Evolutionary conservation across 2,113 vertebrate species (phyloP), one percentile per base, ranked within the genome.

Genomic region (Anguilla japonica): DNA sequence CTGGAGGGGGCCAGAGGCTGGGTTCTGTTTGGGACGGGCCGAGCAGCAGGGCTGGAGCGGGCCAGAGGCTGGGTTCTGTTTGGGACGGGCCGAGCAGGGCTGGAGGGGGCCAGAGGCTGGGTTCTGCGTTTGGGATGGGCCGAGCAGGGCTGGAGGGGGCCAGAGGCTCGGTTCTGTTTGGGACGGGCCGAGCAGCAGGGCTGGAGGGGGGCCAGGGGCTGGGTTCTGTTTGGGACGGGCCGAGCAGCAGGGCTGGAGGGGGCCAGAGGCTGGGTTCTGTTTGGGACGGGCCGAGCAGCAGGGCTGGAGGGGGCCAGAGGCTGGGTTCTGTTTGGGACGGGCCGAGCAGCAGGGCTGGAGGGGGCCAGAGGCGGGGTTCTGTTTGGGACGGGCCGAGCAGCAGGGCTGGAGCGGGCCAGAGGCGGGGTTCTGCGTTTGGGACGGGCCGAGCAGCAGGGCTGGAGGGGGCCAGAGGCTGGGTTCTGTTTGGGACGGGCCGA

Each of bases 401-500:
- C n/a, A n/a, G n/a, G 83, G 34, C 84, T 56, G 78, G 80, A 85
- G 60, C 86, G 78, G 11, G 50, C 7, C 5, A 8, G 81, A 83
- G 50, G 86, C n/a, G n/a, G n/a, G n/a, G n/a, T n/a, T n/a, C n/a
- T n/a, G n/a, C n/a, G n/a, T n/a, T n/a, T n/a, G n/a, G 83, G 83
- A 84, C 86, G 86, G 57, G 57, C 40, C 84, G 50, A 67, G 67
- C 86, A 29, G 63, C n/a, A n/a, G n/a, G 83, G 34, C 84, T 56
- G 78, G 80, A 85, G 60, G 85, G 78, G 11, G 50, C 7, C 5
- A 8, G 81, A 83, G 50, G 86, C n/a, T n/a, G n/a, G n/a, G n/a
- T n/a, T n/a, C n/a, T n/a, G n/a, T n/a, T n/a, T n/a, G n/a, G 83
- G 83, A 84, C 86, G 86, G 57, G 57, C 40, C 84, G 50, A 67